These are phyloP conservation scores for Cryptophagus acutangulus DNA, from an alignment of 2,888 invertebrate genomes.

Conservation along the genomic window DNA sequence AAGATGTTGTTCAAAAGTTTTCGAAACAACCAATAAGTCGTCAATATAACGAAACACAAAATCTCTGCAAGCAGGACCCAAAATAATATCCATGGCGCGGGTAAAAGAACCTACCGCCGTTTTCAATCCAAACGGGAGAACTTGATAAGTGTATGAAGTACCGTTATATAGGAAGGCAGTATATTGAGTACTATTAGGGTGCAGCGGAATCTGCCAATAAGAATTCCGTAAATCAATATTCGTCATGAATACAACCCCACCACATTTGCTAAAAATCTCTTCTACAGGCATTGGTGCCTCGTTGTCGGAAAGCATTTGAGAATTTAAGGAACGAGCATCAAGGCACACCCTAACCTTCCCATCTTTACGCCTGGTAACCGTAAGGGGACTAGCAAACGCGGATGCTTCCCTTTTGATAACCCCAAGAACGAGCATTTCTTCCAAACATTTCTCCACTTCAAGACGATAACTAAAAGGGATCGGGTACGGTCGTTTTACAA, in stretches of 20 bases:
- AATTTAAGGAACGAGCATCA: constrained; percentile 34
- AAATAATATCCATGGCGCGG: constrained; percentile 9
- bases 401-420: constrained; percentile 33
- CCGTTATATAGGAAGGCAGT: constrained; percentile 13
- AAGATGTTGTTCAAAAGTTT: constrained; percentile 23
- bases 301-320: constrained; percentile 30
- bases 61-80: constrained; percentile 13
- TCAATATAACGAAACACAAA: constrained; percentile 33
- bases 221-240: constrained; percentile 12
- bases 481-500: constrained; percentile 29
- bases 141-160: constrained; percentile 11
- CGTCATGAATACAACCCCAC: constrained; percentile 1
- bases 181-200: constrained; percentile 9
- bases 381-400: constrained; percentile 24
- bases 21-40: constrained; percentile 32
- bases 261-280: constrained; percentile 18
- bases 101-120: constrained; percentile 11
- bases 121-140: constrained; percentile 13
- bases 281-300: constrained; percentile 22
- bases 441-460: constrained; percentile 27
- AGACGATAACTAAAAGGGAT: constrained; percentile 27
- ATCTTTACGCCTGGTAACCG: constrained; percentile 18
- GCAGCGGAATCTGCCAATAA: constrained; percentile 17
- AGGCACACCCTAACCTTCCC: constrained; percentile 30
- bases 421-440: constrained; percentile 29